Conservation (phyloP, 2,797 vertebrate genomes). For the Sebastes hubbsi region DNA sequence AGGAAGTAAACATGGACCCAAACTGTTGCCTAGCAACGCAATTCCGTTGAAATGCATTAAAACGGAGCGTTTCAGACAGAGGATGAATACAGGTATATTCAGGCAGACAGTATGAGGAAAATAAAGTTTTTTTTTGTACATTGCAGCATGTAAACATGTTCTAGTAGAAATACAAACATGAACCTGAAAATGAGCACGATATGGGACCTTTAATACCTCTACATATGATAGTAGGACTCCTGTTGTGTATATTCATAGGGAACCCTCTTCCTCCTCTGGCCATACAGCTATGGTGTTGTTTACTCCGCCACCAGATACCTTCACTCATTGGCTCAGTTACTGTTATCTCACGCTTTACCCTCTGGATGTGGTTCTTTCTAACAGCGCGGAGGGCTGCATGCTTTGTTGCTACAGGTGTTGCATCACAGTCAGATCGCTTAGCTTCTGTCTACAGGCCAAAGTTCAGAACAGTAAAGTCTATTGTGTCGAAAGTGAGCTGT, state of each 20-base stretch:
- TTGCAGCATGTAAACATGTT: too few relatives aligned
- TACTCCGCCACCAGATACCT: background rate
- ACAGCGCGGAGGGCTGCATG: background rate
- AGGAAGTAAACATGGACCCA: too few relatives aligned
- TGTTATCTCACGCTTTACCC: background rate
- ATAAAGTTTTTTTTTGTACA: too few relatives aligned
- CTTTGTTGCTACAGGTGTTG: background rate
- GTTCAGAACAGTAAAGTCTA: conserved; percentile 6
- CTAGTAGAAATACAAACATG: too few relatives aligned
- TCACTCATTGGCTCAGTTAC: background rate
- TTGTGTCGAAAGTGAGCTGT: background rate
- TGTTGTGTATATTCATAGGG: background rate
- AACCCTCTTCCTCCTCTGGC: background rate
- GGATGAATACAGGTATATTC: too few relatives aligned
- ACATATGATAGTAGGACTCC: background rate
- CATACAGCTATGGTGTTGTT: background rate
- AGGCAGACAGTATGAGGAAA: too few relatives aligned
- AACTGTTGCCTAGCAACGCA: too few relatives aligned
- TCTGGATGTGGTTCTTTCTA: background rate
- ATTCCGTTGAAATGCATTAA: too few relatives aligned
- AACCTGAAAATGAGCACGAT: too few relatives aligned
- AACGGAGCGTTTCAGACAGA: too few relatives aligned
- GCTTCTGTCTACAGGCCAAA: conserved; percentile 14
- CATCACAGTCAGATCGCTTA: background rate
- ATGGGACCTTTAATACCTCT: too few relatives aligned